Evolutionary conservation across 2,797 vertebrate species (phyloP).

Genomic region (Melanotaenia maccullochi): DNA sequence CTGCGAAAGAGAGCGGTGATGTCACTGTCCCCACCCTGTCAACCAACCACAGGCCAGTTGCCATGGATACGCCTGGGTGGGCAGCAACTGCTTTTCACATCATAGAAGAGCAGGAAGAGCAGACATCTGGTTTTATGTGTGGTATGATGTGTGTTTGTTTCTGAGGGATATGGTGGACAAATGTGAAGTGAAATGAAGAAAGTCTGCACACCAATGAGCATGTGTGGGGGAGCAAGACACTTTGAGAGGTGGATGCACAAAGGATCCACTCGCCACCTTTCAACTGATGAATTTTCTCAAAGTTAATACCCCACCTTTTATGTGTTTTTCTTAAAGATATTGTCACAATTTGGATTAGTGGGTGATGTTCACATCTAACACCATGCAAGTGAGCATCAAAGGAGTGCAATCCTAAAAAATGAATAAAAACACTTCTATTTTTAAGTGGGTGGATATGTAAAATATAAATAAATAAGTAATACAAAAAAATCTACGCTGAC

Average conservation of each 20-base stretch:
- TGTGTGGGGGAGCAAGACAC: too few species aligned
- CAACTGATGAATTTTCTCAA: too few species aligned
- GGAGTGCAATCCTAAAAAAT: background rate
- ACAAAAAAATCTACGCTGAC: background rate
- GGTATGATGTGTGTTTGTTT: constrained; percentile 6
- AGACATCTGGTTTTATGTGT: constrained; percentile 58
- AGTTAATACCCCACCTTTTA: too few species aligned
- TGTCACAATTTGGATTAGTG: background rate
- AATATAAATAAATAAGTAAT: background rate
- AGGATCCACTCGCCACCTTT: too few species aligned
- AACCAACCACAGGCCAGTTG: constrained; percentile 56
- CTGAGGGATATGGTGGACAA: constrained; percentile 3
- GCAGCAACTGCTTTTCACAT: constrained; percentile 66
- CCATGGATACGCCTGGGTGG: constrained; percentile 55
- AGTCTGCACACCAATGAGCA: background rate
- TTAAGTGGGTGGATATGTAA: background rate
- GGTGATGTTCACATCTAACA: background rate
- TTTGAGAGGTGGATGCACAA: too few species aligned
- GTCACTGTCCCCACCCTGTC: constrained; percentile 60
- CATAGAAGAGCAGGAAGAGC: constrained; percentile 67
- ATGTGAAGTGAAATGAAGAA: constrained; percentile 12
- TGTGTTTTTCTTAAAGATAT: too few species aligned
- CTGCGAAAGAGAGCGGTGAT: constrained; percentile 48
- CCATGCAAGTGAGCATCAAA: background rate
- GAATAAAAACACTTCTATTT: background rate